Percentiles rank a stretch among this genome's conserved stretches.
Conservation (phyloP, 1,140 invertebrate species). For the Penaeus chinensis region DNA sequence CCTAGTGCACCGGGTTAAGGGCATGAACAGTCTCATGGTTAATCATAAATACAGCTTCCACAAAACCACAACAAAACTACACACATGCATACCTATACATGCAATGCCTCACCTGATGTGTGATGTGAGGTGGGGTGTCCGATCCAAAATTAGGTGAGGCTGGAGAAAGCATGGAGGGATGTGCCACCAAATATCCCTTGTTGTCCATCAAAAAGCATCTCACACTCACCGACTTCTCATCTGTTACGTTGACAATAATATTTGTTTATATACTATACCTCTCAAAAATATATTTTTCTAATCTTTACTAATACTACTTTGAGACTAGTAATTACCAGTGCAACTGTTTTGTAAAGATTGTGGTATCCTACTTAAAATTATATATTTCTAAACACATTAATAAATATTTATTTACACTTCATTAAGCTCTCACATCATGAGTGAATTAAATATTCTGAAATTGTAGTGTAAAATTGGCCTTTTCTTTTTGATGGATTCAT, state of each 20-base stretch:
- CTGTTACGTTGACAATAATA: background rate
- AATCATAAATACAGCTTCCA: background rate
- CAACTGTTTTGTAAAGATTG: no score
- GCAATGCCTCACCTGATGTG: slow-evolving; percentile 77
- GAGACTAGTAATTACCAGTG: no score
- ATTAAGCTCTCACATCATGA: no score
- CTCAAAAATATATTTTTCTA: no score
- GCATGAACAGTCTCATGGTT: no score
- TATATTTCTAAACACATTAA: no score
- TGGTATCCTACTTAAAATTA: no score
- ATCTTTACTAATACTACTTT: no score
- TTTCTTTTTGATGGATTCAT: background rate
- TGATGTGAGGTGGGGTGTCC: slow-evolving; percentile 86
- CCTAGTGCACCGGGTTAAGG: no score
- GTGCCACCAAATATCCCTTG: slow-evolving; percentile 87
- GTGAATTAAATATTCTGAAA: background rate
- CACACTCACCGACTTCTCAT: background rate
- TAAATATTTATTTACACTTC: no score
- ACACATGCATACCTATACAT: slow-evolving; percentile 86
- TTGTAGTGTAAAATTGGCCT: background rate
- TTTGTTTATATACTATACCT: background rate
- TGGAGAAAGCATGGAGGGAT: slow-evolving; percentile 83
- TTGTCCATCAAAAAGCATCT: slow-evolving; percentile 92
- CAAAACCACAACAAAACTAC: slow-evolving; percentile 77
- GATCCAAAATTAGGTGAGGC: slow-evolving; percentile 75